Conservation (phyloP, 2,888 invertebrate genomes). For the Rhagonycha fulva region DNA sequence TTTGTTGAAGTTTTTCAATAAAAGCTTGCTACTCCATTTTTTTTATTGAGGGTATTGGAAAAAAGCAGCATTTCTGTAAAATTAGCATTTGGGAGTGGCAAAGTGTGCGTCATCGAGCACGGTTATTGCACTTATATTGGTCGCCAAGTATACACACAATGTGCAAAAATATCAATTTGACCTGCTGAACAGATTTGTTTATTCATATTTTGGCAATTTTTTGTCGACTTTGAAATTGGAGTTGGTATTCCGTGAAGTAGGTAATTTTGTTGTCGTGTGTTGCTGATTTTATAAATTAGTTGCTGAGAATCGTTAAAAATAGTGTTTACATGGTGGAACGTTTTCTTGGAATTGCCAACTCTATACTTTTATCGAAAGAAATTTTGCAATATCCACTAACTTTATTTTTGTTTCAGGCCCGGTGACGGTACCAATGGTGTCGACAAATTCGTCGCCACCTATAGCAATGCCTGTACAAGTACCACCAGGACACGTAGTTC, state of each 20-base stretch:
- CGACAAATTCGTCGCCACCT: constrained; percentile 76
- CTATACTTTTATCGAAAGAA: not conserved
- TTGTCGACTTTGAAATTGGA: not conserved
- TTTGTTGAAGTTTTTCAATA: not conserved
- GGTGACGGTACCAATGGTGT: constrained; percentile 85
- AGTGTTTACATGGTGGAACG: not conserved
- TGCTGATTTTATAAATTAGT: not conserved
- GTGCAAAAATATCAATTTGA: not conserved
- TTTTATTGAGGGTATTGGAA: not conserved
- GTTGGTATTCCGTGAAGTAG: not conserved
- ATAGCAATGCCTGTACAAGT: constrained; percentile 90
- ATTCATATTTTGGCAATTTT: not conserved
- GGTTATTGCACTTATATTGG: constrained; percentile 47
- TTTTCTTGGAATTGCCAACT: not conserved
- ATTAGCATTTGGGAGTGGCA: constrained; percentile 19
- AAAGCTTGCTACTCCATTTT: not conserved
- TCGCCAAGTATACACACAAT: constrained; percentile 6
- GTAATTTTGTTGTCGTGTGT: not conserved
- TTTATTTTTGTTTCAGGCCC: constrained; percentile 65
- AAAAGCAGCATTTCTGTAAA: constrained; percentile 8
- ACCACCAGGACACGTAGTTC: constrained; percentile 88
- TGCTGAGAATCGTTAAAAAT: not conserved
- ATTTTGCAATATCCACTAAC: not conserved
- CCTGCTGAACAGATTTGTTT: not conserved
- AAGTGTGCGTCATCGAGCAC: constrained; percentile 9